A percentile compares a stretch with the other conserved stretches of the same genome.
These are phyloP conservation scores for Plutella xylostella DNA, from an alignment of 2,888 invertebrate genomes.

Conservation along the genomic window DNA sequence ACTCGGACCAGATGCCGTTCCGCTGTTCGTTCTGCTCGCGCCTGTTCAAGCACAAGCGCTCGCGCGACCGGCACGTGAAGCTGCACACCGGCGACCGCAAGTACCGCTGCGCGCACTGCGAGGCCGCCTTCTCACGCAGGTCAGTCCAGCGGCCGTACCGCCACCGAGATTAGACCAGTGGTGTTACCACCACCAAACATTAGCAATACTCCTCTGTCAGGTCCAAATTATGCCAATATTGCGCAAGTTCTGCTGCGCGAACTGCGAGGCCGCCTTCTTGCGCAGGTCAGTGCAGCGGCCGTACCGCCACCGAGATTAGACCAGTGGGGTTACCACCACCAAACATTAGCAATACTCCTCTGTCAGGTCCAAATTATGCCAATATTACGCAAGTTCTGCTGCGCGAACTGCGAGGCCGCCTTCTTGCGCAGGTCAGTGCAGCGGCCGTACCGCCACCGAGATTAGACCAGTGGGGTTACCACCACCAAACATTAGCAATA, in stretches of 20 bases:
- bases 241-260: constrained; percentile 90
- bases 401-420: constrained; percentile 90
- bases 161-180: no score
- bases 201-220: no score
- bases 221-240: no score
- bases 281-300: constrained; percentile 75
- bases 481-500: no score
- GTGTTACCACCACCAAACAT: no score
- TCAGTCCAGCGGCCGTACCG: constrained; percentile 40
- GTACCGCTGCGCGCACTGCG: constrained; percentile 91
- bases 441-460: no score
- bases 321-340: no score
- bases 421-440: constrained; percentile 85
- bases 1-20: constrained; percentile 93
- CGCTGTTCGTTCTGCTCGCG: constrained; percentile 92
- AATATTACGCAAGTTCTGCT: constrained; percentile 92
- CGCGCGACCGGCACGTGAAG: constrained; percentile 93
- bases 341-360: no score
- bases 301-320: no score
- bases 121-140: constrained; percentile 94
- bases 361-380: no score
- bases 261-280: constrained; percentile 93
- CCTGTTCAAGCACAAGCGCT: constrained; percentile 94
- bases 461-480: no score
- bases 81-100: constrained; percentile 92